A percentile compares a stretch with the other conserved stretches of the same genome.
These are phyloP conservation scores for Aegithalos caudatus DNA, from an alignment of 2,113 vertebrate species.

Conservation along the genomic window DNA sequence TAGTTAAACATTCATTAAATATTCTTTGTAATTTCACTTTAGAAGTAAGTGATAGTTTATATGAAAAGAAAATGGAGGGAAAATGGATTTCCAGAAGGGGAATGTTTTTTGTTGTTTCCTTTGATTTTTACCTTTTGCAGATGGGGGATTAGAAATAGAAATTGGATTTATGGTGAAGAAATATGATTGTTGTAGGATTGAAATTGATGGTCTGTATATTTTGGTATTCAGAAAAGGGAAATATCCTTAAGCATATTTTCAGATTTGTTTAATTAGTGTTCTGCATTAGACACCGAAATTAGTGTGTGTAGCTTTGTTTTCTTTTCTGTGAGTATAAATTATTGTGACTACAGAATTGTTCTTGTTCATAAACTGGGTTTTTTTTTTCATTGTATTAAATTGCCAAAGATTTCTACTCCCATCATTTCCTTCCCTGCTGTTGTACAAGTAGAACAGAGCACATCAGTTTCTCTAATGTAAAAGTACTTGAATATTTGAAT, in stretches of 20 bases:
- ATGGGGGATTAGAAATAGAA: neutral
- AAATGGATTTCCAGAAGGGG: neutral
- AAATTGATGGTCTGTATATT: neutral
- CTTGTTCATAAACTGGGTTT: neutral
- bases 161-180: neutral
- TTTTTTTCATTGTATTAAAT: conserved; percentile 8
- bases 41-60: neutral
- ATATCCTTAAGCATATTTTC: neutral
- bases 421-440: neutral
- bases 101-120: neutral
- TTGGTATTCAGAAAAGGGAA: neutral
- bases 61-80: neutral
- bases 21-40: neutral
- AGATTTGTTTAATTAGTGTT: neutral
- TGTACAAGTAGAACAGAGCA: neutral
- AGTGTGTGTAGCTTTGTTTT: neutral
- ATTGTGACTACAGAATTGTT: neutral
- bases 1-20: neutral
- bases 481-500: neutral
- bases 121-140: neutral
- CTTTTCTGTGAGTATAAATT: neutral
- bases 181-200: neutral
- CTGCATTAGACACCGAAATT: neutral
- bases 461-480: neutral
- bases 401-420: neutral